Percentiles rank a stretch among this genome's conserved stretches.
These are phyloP conservation scores for Pseudopipra pipra DNA, from an alignment of 2,113 vertebrate species.

Conservation along the genomic window DNA sequence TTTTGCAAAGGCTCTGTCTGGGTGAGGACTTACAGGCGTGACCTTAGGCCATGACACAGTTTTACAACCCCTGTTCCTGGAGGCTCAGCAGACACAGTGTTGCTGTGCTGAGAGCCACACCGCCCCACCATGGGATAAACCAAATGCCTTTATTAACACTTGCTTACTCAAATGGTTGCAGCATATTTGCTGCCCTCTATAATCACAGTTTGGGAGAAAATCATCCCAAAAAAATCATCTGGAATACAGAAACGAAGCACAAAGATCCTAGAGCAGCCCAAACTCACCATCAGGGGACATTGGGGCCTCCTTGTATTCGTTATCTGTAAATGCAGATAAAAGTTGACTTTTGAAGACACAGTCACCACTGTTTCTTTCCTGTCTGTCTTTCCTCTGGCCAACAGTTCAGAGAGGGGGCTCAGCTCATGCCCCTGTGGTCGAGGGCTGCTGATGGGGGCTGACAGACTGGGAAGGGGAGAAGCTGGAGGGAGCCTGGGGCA, in stretches of 20 bases:
- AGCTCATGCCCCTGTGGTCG: fast-evolving
- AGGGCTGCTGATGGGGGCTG: neutral
- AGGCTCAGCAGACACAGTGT: neutral
- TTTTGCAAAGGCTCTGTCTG: neutral
- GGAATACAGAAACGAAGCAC: neutral
- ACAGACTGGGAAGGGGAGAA: neutral
- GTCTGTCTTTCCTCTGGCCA: neutral
- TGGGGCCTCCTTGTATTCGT: fast-evolving
- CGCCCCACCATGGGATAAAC: neutral
- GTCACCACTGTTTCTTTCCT: neutral
- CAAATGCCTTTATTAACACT: neutral
- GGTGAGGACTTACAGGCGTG: neutral
- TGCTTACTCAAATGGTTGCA: neutral
- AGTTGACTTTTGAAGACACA: neutral
- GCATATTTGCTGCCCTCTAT: neutral
- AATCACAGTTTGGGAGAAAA: neutral
- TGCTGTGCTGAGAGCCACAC: neutral
- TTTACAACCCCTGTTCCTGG: neutral
- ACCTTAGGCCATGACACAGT: neutral
- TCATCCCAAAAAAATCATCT: too few species aligned
- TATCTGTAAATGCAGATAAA: neutral
- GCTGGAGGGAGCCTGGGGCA: neutral
- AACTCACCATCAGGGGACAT: fast-evolving
- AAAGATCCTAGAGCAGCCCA: neutral
- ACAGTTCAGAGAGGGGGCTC: neutral